These are phyloP conservation scores for Spinus pinus DNA, from an alignment of 2,797 vertebrate species.

Conservation along the genomic window DNA sequence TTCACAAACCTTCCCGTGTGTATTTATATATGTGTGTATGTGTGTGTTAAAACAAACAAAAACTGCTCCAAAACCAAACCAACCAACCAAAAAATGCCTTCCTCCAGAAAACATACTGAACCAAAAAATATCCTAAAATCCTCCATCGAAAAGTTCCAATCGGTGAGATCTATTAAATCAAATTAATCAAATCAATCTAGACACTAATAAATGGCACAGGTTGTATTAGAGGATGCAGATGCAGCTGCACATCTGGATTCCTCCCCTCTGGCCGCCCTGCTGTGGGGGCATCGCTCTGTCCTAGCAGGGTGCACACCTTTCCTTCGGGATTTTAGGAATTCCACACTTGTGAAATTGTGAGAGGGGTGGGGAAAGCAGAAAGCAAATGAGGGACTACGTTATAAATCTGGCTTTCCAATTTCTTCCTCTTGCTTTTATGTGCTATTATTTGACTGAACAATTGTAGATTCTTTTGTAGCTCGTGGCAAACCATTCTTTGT, in stretches of 20 bases:
- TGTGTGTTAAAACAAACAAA: not conserved
- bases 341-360: accelerated
- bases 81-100: not conserved
- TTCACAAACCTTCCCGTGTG: not conserved
- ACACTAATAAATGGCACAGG: not conserved
- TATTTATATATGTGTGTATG: not conserved
- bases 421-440: not conserved
- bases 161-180: not conserved
- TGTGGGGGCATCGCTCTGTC: not conserved
- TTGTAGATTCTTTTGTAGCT: not conserved
- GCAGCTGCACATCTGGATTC: not conserved
- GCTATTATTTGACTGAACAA: not conserved
- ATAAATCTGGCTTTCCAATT: not conserved
- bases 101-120: accelerated
- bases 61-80: not conserved
- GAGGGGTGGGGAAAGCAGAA: not conserved
- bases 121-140: not conserved
- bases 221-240: not conserved
- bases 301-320: not conserved
- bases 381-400: not conserved
- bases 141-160: not conserved
- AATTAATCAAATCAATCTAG: not conserved
- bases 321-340: not conserved
- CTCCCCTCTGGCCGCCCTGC: not conserved
- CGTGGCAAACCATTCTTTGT: not conserved